Evolutionary conservation across 2,888 invertebrate species (phyloP).

Genomic region (Synanthedon vespiformis): DNA sequence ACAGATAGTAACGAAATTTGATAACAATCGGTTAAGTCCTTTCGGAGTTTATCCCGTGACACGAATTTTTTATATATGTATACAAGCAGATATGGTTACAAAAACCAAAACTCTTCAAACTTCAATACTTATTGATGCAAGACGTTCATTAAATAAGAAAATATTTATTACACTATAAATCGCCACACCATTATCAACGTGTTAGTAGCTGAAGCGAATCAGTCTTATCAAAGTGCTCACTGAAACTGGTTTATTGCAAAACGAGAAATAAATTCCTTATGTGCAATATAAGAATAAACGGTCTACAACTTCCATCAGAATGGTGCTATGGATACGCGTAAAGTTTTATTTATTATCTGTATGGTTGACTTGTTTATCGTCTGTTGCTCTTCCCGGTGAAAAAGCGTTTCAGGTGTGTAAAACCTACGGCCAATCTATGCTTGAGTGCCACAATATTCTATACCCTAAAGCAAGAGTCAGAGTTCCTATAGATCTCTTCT

Average conservation of each 20-base stretch:
- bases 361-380: constrained; percentile 1
- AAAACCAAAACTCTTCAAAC: no score
- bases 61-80: no score
- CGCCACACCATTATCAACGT: constrained; percentile 4
- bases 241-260: neutral
- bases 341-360: neutral
- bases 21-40: no score
- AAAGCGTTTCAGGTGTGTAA: constrained; percentile 48
- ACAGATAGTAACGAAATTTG: no score
- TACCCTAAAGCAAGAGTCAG: constrained; percentile 34
- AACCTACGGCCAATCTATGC: constrained; percentile 41
- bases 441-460: constrained; percentile 57
- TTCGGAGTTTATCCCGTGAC: no score
- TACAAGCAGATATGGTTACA: no score
- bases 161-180: no score
- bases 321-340: neutral
- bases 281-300: neutral
- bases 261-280: neutral
- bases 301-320: neutral
- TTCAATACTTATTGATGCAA: no score
- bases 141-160: no score
- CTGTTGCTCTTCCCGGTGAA: constrained; percentile 29
- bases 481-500: constrained; percentile 54
- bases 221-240: constrained; percentile 5
- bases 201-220: constrained; percentile 11